Evolutionary conservation across 2,113 vertebrate species (phyloP).

Genomic region (Lucifuga dentata): DNA sequence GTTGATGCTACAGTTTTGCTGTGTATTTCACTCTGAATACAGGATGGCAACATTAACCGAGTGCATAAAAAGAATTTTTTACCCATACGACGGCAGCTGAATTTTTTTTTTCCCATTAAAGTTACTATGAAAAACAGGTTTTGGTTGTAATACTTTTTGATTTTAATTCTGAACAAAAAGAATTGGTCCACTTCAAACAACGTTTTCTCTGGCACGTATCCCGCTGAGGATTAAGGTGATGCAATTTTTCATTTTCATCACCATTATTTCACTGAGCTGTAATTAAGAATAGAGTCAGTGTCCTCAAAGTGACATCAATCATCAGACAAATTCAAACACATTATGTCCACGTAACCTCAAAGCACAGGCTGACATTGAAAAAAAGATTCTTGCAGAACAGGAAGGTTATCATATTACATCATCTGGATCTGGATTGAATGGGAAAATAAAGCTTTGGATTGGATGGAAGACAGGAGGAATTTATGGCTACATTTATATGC

Average conservation of each 20-base stretch:
- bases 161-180: too few species aligned
- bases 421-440: background rate
- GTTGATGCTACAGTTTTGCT: too few species aligned
- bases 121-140: too few species aligned
- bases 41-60: too few species aligned
- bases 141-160: too few species aligned
- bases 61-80: too few species aligned
- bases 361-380: constrained; percentile 11
- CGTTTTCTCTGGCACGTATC: constrained; percentile 8
- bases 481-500: constrained; percentile 23
- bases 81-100: too few species aligned
- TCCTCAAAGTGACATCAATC: constrained; percentile 28
- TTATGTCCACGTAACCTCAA: constrained; percentile 40
- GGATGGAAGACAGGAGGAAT: constrained; percentile 9
- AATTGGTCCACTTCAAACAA: constrained; percentile 9
- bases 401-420: constrained; percentile 36
- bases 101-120: too few species aligned
- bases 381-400: constrained; percentile 16
- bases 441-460: constrained; percentile 9
- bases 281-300: too few species aligned
- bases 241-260: constrained; percentile 28
- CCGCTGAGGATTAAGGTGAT: background rate
- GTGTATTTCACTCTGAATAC: too few species aligned
- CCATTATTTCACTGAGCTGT: constrained; percentile 19
- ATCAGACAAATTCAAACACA: constrained; percentile 13